Base-by-base conservation (phyloP, 1,140 invertebrate genomes). In the Chironomus tepperi region DNA sequence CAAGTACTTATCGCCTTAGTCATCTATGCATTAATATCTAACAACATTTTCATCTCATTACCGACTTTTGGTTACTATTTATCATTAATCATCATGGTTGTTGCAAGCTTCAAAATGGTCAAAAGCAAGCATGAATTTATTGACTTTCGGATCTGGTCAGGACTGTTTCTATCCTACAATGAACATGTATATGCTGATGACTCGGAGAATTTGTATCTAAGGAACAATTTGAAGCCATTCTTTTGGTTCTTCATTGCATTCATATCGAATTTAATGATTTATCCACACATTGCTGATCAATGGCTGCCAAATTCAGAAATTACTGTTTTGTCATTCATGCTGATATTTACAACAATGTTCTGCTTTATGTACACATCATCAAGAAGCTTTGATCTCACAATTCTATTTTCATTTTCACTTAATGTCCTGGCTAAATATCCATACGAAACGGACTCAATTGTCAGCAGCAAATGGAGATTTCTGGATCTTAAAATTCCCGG, bases 241-340 rank as follows among this genome's bases (percentile, higher is more conserved):
- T 82, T 89, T 42, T 88, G 92, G 57, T 95, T 90, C 81, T 94
- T 95, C 78, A 78, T 90, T 16, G 87, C 90, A 0, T 81, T 95
- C 8, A 84, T 93, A 2, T 77, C 90, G 0, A 91, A 93, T 83
- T 83, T 94, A 15, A 85, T 91, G 42, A 84, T 91, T 0, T 93
- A 92, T 80, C 92, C 93, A 0, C 80, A 93, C 16, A 89, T 93
- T 72, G 86, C 91, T 6, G 87, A 89, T 18, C 87, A 89, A 70
- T 92, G 91, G 87, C 88, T 93, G 3, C 91, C 91, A 0, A 91
- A 93, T 79, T 93, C 92, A 0, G 93, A 95, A 81, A 86, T 95
- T 16, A 90, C 91, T 9, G 86, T 94, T 2, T 79, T 94, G 1
- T 88, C 91, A 0, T 88, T 90, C 16, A 84, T 87, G 19, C 82